Percentiles rank a stretch among this genome's conserved stretches.
Conservation (phyloP, 2,113 vertebrate genomes). For the Limnothrissa miodon region DNA sequence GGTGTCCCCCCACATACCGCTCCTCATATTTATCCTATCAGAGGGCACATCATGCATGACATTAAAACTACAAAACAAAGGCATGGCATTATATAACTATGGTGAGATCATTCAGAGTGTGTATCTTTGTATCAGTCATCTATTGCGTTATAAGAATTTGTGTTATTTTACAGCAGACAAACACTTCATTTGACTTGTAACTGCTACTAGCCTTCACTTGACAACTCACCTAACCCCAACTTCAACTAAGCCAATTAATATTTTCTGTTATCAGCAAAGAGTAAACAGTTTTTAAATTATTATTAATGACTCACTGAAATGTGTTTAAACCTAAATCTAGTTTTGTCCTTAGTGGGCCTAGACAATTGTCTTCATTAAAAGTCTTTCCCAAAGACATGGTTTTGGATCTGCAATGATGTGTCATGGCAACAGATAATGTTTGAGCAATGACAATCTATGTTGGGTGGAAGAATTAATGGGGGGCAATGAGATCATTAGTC, state of each 20-base stretch:
- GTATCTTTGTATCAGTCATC: neutral
- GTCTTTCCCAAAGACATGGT: neutral
- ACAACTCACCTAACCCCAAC: neutral
- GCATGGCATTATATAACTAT: neutral
- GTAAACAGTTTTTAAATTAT: neutral
- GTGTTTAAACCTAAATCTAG: neutral
- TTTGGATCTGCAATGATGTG: neutral
- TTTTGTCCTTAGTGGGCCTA: neutral
- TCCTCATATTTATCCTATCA: slow-evolving; percentile 79
- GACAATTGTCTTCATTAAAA: neutral
- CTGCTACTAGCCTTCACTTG: neutral
- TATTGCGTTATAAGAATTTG: no score
- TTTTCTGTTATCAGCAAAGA: neutral
- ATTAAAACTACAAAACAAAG: neutral
- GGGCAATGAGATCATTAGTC: neutral
- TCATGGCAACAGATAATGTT: slow-evolving; percentile 1
- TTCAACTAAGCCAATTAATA: neutral
- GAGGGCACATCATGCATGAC: slow-evolving; percentile 32
- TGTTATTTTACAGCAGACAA: no score
- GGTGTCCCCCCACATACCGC: slow-evolving; percentile 71
- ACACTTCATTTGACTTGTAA: neutral
- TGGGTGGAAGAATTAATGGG: neutral
- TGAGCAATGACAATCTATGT: neutral
- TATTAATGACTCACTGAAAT: neutral
- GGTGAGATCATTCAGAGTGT: neutral